phyloP scores from a whole-genome alignment of 2,113 vertebrate species.

The Plestiodon gilberti region DNA sequence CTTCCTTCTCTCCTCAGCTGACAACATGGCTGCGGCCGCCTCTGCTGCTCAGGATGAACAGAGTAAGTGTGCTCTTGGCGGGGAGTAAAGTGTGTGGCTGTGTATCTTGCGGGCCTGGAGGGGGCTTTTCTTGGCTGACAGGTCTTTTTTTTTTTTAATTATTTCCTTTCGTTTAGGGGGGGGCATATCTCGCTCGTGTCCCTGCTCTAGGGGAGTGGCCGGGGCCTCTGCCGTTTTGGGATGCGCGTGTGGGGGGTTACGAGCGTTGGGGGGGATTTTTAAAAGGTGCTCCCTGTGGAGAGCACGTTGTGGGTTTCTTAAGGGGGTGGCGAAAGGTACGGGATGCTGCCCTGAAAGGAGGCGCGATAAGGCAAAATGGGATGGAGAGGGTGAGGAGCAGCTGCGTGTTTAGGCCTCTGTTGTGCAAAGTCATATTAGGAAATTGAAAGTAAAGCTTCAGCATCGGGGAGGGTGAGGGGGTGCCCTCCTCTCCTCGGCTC shows the following conservation, averaged over 20 bases:
- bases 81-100: not conserved
- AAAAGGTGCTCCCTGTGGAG: not conserved
- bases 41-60: conserved; percentile 78
- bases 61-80: conserved; percentile 67
- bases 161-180: not conserved
- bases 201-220: not conserved
- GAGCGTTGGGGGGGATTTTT: not conserved
- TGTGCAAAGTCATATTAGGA: conserved; percentile 72
- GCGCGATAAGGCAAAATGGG: not conserved
- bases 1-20: conserved; percentile 43
- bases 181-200: not conserved
- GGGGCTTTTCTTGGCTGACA: not conserved
- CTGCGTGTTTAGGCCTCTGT: conserved; percentile 63
- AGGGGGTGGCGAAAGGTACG: not conserved
- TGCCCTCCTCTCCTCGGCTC: too few species aligned
- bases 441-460: conserved; percentile 64
- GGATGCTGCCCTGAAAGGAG: not conserved
- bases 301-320: not conserved
- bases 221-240: not conserved
- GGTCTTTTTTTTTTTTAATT: not conserved
- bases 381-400: not conserved
- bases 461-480: not conserved
- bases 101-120: not conserved
- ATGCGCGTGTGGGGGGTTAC: too few species aligned
- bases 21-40: conserved; percentile 78